Conservation (phyloP, 2,888 invertebrate species). For the Carabus problematicus region DNA sequence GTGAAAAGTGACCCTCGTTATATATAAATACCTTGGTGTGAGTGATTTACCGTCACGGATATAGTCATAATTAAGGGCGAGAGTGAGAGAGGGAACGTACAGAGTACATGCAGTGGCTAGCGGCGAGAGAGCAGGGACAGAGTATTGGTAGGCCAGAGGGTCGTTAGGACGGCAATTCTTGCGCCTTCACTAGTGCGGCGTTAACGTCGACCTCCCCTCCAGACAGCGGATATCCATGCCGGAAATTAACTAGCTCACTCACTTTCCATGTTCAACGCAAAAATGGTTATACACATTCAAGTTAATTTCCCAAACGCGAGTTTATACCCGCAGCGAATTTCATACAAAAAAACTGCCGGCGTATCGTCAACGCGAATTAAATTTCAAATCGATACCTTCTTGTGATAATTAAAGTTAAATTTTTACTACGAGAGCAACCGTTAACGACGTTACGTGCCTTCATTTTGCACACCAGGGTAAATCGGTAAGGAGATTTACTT, state of each 20-base stretch:
- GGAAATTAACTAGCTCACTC: slow-evolving; percentile 28
- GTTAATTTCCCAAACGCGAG: slow-evolving; percentile 13
- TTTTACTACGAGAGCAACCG: not conserved
- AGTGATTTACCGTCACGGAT: slow-evolving; percentile 32
- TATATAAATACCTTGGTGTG: slow-evolving; percentile 14
- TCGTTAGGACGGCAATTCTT: slow-evolving; percentile 19
- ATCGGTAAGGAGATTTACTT: slow-evolving; percentile 9
- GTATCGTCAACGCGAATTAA: too few species aligned
- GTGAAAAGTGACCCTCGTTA: slow-evolving; percentile 21
- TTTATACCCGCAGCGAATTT: not conserved
- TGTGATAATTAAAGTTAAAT: slow-evolving; percentile 4
- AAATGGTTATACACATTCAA: slow-evolving; percentile 17
- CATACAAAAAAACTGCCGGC: too few species aligned
- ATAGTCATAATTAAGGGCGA: slow-evolving; percentile 35
- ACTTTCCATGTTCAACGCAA: slow-evolving; percentile 10
- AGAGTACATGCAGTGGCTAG: too few species aligned
- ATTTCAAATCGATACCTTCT: too few species aligned
- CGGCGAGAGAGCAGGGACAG: not conserved
- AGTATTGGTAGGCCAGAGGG: slow-evolving; percentile 16
- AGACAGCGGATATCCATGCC: slow-evolving; percentile 23
- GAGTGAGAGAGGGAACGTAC: not conserved
- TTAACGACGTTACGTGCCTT: too few species aligned
- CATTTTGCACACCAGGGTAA: not conserved
- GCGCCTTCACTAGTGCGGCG: too few species aligned
- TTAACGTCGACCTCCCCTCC: not conserved